Conservation (phyloP, 2,797 vertebrate species). For the Platyrinchus mystaceus region DNA sequence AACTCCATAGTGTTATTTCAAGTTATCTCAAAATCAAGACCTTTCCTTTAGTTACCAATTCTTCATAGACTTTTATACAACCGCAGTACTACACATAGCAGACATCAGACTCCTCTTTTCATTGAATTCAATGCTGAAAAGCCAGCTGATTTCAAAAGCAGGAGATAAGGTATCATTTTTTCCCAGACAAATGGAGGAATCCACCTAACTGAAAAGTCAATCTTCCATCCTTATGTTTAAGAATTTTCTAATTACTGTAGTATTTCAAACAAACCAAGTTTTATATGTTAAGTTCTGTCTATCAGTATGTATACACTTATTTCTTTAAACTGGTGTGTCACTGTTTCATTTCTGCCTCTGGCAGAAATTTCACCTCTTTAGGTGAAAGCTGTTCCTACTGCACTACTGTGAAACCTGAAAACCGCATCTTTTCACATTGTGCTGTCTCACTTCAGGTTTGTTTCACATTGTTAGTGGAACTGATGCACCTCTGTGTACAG, state of each 20-base stretch:
- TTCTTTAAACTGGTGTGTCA: neutral
- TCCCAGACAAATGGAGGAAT: neutral
- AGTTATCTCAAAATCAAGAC: neutral
- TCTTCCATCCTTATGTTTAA: neutral
- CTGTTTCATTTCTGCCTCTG: neutral
- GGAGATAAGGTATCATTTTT: neutral
- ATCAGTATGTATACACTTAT: neutral
- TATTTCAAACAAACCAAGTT: neutral
- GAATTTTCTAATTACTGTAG: neutral
- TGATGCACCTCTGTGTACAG: neutral
- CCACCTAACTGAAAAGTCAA: neutral
- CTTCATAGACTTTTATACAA: neutral
- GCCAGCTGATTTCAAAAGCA: neutral
- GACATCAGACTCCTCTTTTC: neutral
- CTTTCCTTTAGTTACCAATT: neutral
- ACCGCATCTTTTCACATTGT: neutral
- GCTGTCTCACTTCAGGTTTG: neutral
- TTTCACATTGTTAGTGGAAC: neutral
- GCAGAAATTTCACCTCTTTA: neutral
- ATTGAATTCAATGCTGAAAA: neutral
- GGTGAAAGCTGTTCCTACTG: neutral
- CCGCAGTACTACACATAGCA: neutral
- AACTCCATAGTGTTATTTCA: neutral
- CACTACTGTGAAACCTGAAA: neutral
- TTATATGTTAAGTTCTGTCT: neutral